Evolutionary conservation across 2,113 vertebrate genomes (phyloP).

Genomic region (Burhinus bistriatus): DNA sequence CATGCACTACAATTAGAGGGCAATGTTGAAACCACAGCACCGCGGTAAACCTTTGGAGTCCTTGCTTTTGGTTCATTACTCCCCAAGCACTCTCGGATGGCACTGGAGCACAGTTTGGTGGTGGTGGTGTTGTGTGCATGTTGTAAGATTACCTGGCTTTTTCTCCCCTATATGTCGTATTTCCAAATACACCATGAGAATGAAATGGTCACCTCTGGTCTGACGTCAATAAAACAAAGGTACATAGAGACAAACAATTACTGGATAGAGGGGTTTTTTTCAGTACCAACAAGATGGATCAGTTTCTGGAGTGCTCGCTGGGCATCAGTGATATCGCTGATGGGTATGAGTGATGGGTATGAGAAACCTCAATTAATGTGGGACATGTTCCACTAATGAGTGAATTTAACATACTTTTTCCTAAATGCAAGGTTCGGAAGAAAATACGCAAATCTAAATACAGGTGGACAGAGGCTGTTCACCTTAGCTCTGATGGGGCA

Average conservation of each 20-base stretch:
- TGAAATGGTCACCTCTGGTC: neutral
- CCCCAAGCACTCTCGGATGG: neutral
- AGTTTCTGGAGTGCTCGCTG: neutral
- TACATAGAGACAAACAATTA: neutral
- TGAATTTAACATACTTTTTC: neutral
- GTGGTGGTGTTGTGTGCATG: neutral
- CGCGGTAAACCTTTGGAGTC: neutral
- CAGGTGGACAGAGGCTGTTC: neutral
- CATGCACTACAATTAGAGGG: neutral
- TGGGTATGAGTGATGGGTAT: neutral
- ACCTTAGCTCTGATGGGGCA: neutral
- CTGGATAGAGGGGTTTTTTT: neutral
- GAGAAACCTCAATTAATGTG: neutral
- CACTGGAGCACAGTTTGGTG: neutral
- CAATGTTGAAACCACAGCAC: neutral
- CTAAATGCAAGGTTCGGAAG: neutral
- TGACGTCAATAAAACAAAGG: neutral
- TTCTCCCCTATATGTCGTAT: fast-evolving
- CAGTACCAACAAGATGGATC: neutral
- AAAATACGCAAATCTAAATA: neutral
- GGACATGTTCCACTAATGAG: neutral
- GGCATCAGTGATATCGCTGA: neutral
- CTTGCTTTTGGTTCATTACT: neutral
- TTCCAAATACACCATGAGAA: neutral
- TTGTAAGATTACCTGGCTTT: neutral